phyloP scores from a whole-genome alignment of 2,113 vertebrate genomes.

The Sialia sialis region DNA sequence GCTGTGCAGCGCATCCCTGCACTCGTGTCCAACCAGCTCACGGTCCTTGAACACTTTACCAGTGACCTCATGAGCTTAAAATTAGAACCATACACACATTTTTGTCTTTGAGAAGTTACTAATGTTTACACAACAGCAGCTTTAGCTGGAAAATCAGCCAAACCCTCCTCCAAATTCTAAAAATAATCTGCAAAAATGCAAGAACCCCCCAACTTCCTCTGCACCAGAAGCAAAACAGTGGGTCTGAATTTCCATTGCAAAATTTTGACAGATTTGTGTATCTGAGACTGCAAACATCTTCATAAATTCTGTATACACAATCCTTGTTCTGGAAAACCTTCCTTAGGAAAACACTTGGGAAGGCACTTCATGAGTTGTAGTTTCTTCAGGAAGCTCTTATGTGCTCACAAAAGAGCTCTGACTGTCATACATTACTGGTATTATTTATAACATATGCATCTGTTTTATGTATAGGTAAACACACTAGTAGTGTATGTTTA shows the following conservation, averaged over 20 bases:
- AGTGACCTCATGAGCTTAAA: slow-evolving; percentile 22
- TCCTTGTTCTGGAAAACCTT: background rate
- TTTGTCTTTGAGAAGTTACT: slow-evolving; percentile 4
- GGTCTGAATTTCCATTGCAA: background rate
- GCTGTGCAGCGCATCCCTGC: rapidly evolving
- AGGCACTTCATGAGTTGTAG: background rate
- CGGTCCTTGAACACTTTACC: background rate
- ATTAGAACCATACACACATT: background rate
- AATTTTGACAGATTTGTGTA: background rate
- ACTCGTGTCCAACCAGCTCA: rapidly evolving
- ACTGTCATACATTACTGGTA: background rate
- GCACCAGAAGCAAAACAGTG: background rate
- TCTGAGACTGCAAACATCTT: background rate
- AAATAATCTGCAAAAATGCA: background rate
- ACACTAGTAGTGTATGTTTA: background rate
- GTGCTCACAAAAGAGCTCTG: background rate
- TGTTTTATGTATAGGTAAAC: background rate
- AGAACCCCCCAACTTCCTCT: background rate
- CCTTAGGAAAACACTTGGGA: background rate
- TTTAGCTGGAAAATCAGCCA: background rate
- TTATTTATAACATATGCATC: too few relatives aligned
- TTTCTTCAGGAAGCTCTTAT: background rate
- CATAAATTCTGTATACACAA: background rate
- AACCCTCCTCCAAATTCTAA: background rate
- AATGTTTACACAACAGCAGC: background rate